phyloP scores from a whole-genome alignment of 1,140 invertebrate species.

The Mesaphorura yosii region DNA sequence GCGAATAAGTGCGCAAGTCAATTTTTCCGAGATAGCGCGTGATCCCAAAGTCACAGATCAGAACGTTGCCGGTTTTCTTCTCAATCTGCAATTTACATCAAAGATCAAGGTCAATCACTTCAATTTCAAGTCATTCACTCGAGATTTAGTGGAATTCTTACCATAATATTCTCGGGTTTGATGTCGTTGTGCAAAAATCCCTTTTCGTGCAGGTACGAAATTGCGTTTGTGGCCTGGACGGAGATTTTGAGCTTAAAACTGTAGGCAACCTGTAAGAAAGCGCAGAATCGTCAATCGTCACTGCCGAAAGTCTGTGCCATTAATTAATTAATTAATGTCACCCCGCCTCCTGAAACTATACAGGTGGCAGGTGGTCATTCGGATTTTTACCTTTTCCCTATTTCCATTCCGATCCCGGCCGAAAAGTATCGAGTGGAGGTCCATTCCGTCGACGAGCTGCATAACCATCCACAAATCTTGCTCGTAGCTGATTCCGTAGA shows the following conservation, averaged over 20 bases:
- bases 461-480: constrained; percentile 5
- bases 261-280: background rate
- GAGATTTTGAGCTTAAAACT: background rate
- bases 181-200: constrained; percentile 5
- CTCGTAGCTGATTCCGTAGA: background rate
- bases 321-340: too few species aligned
- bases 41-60: constrained; percentile 4
- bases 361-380: too few species aligned
- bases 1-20: background rate
- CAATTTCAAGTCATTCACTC: too few species aligned
- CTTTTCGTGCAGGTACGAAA: background rate
- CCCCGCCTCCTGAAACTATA: too few species aligned
- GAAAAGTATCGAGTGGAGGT: background rate
- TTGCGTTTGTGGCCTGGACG: background rate
- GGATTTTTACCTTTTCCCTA: background rate
- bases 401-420: background rate
- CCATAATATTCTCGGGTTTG: constrained; percentile 12
- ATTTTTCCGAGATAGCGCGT: background rate
- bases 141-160: background rate
- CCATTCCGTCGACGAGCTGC: background rate
- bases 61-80: background rate
- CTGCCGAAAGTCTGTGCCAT: too few species aligned
- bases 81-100: constrained; percentile 2
- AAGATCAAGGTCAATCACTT: background rate
- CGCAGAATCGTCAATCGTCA: too few species aligned